phyloP scores from a whole-genome alignment of 2,888 invertebrate genomes.

The Laothoe populi region DNA sequence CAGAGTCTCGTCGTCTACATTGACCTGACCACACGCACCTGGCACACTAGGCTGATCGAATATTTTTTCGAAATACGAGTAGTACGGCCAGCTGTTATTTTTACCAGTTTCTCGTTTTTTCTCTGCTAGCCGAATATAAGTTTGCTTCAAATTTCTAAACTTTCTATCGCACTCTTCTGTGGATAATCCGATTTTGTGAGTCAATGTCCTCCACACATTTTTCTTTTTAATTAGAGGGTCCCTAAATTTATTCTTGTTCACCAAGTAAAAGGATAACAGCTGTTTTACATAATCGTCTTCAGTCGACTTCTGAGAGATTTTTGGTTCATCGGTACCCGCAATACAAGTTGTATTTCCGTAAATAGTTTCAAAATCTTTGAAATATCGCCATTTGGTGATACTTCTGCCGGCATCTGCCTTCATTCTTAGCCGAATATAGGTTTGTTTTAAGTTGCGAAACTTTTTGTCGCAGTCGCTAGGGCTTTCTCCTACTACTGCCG shows the following conservation, averaged over 20 bases:
- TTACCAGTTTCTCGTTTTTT: conserved; percentile 65
- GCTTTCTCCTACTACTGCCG: conserved; percentile 59
- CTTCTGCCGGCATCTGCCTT: conserved; percentile 26
- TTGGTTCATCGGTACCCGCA: conserved; percentile 30
- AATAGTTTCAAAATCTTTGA: conserved; percentile 30
- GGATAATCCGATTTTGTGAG: conserved; percentile 60
- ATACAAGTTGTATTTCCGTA: conserved; percentile 17
- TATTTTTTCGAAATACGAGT: conserved; percentile 69
- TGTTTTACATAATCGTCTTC: conserved; percentile 67
- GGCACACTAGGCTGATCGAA: conserved; percentile 50
- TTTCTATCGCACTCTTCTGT: conserved; percentile 74
- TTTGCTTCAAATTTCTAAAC: conserved; percentile 76
- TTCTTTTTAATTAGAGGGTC: conserved; percentile 71
- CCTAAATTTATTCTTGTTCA: conserved; percentile 68
- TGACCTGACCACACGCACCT: conserved; percentile 34
- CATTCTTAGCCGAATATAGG: conserved; percentile 25
- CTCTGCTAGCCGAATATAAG: conserved; percentile 65
- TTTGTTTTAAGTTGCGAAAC: conserved; percentile 29
- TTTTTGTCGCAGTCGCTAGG: conserved; percentile 71
- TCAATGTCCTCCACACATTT: conserved; percentile 64
- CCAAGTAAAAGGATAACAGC: conserved; percentile 67
- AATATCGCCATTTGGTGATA: conserved; percentile 29
- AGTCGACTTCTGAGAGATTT: conserved; percentile 42
- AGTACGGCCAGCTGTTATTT: conserved; percentile 71
- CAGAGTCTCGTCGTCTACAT: conserved; percentile 49